Conservation (phyloP, 2,113 vertebrate species). For the Cisticola juncidis region DNA sequence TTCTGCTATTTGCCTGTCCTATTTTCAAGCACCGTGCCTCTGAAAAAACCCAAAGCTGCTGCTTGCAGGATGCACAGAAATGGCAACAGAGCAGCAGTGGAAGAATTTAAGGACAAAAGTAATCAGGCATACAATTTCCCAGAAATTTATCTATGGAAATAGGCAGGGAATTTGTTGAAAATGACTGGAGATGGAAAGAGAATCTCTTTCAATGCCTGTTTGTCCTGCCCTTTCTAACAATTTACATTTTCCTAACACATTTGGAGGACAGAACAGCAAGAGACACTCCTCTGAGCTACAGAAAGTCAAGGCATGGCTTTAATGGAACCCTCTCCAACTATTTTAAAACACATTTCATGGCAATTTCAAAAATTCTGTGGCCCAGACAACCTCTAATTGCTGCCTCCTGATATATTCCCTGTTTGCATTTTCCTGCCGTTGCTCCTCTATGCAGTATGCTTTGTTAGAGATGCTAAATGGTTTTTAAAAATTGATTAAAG, state of each 20-base stretch:
- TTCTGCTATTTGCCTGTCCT: not conserved
- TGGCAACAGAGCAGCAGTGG: not conserved
- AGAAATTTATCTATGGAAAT: not conserved
- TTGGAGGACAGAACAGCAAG: not conserved
- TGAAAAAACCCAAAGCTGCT: not conserved
- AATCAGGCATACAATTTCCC: not conserved
- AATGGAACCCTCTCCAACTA: not conserved
- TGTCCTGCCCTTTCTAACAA: not conserved
- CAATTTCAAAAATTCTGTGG: not conserved
- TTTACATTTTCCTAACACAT: not conserved
- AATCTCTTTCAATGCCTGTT: not conserved
- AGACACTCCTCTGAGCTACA: not conserved
- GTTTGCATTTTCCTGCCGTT: not conserved
- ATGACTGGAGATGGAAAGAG: not conserved
- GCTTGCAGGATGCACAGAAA: not conserved
- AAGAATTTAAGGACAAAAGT: not conserved
- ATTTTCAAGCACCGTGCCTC: not conserved
- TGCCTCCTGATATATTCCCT: not conserved
- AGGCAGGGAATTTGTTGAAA: not conserved
- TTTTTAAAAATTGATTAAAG: slow-evolving; percentile 15
- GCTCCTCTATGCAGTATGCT: not conserved
- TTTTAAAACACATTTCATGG: not conserved
- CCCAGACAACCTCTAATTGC: not conserved
- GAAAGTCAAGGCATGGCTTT: not conserved
- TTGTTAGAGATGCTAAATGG: not conserved